A percentile compares a stretch with the other conserved stretches of the same genome.
Evolutionary conservation across 2,888 invertebrate genomes (phyloP).

Genomic region (Drosophila borealis): DNA sequence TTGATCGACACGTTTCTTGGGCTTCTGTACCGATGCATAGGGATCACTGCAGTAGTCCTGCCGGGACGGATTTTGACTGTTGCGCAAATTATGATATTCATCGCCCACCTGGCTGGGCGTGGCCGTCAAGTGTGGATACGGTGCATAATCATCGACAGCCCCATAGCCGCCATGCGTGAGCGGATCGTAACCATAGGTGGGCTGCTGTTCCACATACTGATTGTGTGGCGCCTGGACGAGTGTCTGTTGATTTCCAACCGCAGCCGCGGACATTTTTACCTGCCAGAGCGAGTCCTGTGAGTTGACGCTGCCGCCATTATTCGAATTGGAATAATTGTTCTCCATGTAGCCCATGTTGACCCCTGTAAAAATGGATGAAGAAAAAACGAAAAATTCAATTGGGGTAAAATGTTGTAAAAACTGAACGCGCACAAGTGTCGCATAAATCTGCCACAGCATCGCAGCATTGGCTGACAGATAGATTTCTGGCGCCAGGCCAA

Average conservation of each 20-base stretch:
- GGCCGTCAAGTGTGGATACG: conserved; percentile 91
- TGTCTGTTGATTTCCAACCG: conserved; percentile 88
- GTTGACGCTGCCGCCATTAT: conserved; percentile 97
- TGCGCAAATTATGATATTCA: conserved; percentile 89
- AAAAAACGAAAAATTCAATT: conserved; percentile 14
- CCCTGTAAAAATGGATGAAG: conserved; percentile 86
- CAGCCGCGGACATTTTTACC: conserved; percentile 94
- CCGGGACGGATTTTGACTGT: conserved; percentile 92
- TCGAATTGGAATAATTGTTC: conserved; percentile 96
- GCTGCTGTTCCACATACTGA: conserved; percentile 88
- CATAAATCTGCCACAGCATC: conserved; percentile 52
- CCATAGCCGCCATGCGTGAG: conserved; percentile 93
- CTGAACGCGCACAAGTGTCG: conserved; percentile 47
- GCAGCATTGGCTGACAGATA: conserved; percentile 39
- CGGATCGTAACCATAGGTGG: conserved; percentile 91
- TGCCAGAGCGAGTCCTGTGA: conserved; percentile 98
- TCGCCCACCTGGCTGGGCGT: conserved; percentile 89
- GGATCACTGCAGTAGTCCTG: conserved; percentile 95
- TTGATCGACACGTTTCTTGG: conserved; percentile 94
- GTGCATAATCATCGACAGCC: conserved; percentile 93
- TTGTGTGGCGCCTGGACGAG: conserved; percentile 85
- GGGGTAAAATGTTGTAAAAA: conserved; percentile 17
- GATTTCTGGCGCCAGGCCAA: conserved; percentile 50
- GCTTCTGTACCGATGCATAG: conserved; percentile 95
- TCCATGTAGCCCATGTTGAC: conserved; percentile 96